These are phyloP conservation scores for Clamator glandarius DNA, from an alignment of 2,797 vertebrate genomes.

Conservation along the genomic window DNA sequence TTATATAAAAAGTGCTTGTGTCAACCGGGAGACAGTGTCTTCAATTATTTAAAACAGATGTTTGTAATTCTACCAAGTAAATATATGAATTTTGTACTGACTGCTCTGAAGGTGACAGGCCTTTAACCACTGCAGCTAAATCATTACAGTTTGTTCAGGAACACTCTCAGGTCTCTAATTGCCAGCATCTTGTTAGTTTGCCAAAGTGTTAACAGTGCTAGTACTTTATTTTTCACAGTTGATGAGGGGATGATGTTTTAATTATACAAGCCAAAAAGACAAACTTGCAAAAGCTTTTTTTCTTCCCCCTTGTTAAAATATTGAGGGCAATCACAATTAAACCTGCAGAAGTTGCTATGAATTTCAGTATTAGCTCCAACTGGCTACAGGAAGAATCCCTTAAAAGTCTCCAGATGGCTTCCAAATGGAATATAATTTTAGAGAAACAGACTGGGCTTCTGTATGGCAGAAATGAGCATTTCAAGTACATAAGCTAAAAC, in stretches of 20 bases:
- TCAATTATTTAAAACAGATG: background rate
- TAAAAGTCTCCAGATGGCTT: background rate
- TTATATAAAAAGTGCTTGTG: background rate
- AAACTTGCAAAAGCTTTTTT: background rate
- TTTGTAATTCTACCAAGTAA: background rate
- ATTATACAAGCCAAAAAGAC: background rate
- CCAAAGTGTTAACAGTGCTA: background rate
- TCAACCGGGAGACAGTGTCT: background rate
- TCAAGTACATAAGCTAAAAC: constrained; percentile 70
- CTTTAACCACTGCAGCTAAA: background rate
- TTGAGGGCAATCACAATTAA: background rate
- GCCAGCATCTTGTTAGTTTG: background rate
- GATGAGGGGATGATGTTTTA: background rate
- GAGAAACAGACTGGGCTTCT: constrained; percentile 53
- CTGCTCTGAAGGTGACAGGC: background rate
- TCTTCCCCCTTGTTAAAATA: background rate
- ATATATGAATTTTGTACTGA: background rate
- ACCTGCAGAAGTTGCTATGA: background rate
- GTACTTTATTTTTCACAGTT: background rate
- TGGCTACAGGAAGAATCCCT: background rate
- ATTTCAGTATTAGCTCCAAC: background rate
- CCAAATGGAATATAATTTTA: background rate
- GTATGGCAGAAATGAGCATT: constrained; percentile 73
- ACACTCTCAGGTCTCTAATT: background rate
- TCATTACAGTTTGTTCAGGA: background rate